Base-by-base conservation (phyloP, 2,888 invertebrate genomes). In the Torymus aiolomorphi region DNA sequence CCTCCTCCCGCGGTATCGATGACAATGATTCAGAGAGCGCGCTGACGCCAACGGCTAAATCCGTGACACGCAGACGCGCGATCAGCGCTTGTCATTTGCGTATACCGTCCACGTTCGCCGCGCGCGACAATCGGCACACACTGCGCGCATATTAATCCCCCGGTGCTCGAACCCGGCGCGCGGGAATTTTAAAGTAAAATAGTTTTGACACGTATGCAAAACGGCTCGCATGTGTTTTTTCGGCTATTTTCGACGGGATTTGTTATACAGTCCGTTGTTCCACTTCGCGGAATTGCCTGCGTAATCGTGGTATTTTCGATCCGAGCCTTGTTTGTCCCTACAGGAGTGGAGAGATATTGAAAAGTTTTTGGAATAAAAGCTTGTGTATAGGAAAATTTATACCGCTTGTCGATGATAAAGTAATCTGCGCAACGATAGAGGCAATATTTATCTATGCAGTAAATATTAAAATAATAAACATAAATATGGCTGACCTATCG, bases 1-100 rank as follows among this genome's bases (percentile, higher is more conserved):
- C 24, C 24, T 24, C 24, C 24, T 24, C 24, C 3, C 2, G 2
- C 3, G 3, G 24, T 85, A 84, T 85, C 84, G 86, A 86, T 84
- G 82, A 84, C 85, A 82, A 82, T 85, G 83, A 86, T 84, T 85
- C 83, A 83, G 78, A 83, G 66, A 59, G 56, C 65, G 31, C 20
- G 69, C 61, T 59, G 70, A 79, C 69, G 63, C 65, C 57, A 63
- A 67, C 71, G 51, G 61, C 31, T 51, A 51, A 76, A 67, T 76
- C 49, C 20, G 51, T 54, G 31, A 67, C 20, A 31, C n/a, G n/a
- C 4, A 42, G 49, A 49, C 18, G 42, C 52, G 59, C 16, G 20
- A 18, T 11, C 4, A 63, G 31, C 54, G 42, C 62, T 54, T 49
- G 73, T 62, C 67, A 59, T 69, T 73, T 67, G 49, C n/a, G 56